Evolutionary conservation across 1,140 invertebrate genomes (phyloP).

Genomic region (Orchesella cincta): DNA sequence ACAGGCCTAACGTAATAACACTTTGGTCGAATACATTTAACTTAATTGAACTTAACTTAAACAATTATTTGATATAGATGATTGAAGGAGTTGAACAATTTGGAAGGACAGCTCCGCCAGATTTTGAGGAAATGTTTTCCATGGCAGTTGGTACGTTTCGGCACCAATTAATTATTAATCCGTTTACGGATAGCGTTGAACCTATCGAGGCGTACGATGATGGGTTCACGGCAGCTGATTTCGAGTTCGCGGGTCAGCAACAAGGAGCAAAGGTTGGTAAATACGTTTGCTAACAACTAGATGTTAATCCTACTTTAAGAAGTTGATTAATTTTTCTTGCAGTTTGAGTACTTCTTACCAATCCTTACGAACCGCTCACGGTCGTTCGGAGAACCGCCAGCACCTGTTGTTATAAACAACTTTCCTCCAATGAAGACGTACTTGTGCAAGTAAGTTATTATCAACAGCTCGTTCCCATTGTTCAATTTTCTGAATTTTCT

Average conservation of each 20-base stretch:
- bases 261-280: too few relatives aligned
- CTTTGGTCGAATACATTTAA: background rate
- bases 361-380: too few relatives aligned
- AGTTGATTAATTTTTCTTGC: too few relatives aligned
- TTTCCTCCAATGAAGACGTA: too few relatives aligned
- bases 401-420: too few relatives aligned
- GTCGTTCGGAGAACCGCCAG: too few relatives aligned
- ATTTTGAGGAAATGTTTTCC: background rate
- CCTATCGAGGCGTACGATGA: background rate
- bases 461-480: too few relatives aligned
- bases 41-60: background rate
- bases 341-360: too few relatives aligned
- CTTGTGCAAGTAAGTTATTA: too few relatives aligned
- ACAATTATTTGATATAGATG: background rate
- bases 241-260: background rate
- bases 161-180: background rate
- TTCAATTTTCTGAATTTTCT: too few relatives aligned
- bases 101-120: background rate
- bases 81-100: background rate
- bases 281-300: too few relatives aligned
- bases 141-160: background rate
- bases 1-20: background rate
- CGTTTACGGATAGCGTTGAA: background rate
- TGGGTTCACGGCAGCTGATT: background rate
- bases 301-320: too few relatives aligned